phyloP scores from a whole-genome alignment of 2,888 invertebrate species.

The Lasioglossum villosulum region DNA sequence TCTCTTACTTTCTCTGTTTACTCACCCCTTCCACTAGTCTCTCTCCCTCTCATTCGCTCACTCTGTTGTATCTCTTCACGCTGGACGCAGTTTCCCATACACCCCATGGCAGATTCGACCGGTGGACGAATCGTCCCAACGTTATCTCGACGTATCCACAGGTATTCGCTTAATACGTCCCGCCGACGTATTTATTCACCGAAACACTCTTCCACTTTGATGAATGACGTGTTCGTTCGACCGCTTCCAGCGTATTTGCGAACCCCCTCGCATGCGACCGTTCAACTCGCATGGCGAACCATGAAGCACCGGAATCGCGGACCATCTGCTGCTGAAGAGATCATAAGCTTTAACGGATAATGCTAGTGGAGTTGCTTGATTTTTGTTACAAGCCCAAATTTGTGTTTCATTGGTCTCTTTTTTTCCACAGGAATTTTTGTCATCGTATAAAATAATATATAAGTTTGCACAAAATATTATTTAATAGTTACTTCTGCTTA shows the following conservation, averaged over 20 bases:
- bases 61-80: slow-evolving; percentile 52
- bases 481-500: neutral
- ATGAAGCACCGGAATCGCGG: neutral
- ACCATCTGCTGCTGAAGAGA: neutral
- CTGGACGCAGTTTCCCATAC: slow-evolving; percentile 25
- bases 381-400: neutral
- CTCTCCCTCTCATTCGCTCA: slow-evolving; percentile 62
- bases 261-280: neutral
- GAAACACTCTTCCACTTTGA: slow-evolving; percentile 62
- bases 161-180: slow-evolving; percentile 66
- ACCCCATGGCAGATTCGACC: slow-evolving; percentile 63
- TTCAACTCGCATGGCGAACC: slow-evolving; percentile 5
- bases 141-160: slow-evolving; percentile 74
- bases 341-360: neutral
- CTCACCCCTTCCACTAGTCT: slow-evolving; percentile 22
- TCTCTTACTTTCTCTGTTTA: slow-evolving; percentile 70
- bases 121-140: slow-evolving; percentile 69
- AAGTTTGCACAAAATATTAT: neutral
- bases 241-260: slow-evolving; percentile 20
- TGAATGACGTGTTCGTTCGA: slow-evolving; percentile 54
- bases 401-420: neutral
- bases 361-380: neutral
- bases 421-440: neutral
- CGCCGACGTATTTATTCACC: slow-evolving; percentile 70
- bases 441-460: no score